These are phyloP conservation scores for Hydropsyche betteni DNA, from an alignment of 2,888 invertebrate genomes.

Conservation along the genomic window DNA sequence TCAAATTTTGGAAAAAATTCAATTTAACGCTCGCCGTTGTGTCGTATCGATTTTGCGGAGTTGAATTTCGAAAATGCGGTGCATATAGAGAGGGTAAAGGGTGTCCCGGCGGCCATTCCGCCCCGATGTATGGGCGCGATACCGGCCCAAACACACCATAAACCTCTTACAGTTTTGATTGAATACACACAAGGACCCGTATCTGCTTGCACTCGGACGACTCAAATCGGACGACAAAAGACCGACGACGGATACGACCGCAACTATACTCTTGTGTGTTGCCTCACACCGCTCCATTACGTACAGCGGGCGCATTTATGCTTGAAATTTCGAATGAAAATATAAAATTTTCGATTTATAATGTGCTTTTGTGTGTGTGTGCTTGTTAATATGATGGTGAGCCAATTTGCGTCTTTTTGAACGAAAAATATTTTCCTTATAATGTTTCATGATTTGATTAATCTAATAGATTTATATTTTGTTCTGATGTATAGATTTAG, in stretches of 20 bases:
- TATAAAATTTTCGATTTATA: too few species aligned
- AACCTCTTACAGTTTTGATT: constrained; percentile 50
- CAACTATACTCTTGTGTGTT: background rate
- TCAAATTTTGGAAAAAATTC: constrained; percentile 7
- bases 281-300: too few species aligned
- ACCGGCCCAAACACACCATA: constrained; percentile 48
- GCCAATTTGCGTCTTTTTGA: too few species aligned
- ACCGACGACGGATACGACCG: constrained; percentile 7
- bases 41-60: background rate
- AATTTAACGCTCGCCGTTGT: background rate
- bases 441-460: too few species aligned
- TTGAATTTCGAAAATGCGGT: too few species aligned
- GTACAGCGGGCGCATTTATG: too few species aligned
- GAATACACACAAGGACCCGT: constrained; percentile 42
- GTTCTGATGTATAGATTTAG: too few species aligned
- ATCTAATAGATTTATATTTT: too few species aligned
- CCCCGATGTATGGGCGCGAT: constrained; percentile 44
- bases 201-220: constrained; percentile 35
- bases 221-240: constrained; percentile 25
- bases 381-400: too few species aligned
- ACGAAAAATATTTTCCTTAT: too few species aligned
- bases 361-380: too few species aligned
- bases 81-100: constrained; percentile 45
- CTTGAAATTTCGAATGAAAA: too few species aligned
- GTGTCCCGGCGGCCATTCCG: constrained; percentile 37